Base-by-base conservation (phyloP, 1,140 invertebrate genomes). In the Heliconius himera region DNA sequence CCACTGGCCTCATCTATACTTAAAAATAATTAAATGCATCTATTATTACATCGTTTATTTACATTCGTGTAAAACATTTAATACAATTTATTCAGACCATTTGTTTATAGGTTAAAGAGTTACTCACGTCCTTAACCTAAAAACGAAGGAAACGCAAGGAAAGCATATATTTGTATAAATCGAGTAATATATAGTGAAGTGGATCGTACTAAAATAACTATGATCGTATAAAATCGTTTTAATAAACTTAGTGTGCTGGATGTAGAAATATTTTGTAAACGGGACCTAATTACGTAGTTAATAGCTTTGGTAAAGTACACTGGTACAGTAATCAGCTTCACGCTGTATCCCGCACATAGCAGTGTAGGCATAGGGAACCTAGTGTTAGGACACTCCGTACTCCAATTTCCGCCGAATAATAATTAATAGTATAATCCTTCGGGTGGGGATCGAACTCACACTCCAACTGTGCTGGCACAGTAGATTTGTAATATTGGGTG, bases 91-190 rank as follows among this genome's bases (percentile, higher is more conserved):
- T 66, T 26, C 4, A 0, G 13, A 66, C 60, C 22, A 26, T 66
- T 66, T 66, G 60, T 66, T 66, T 66, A 66, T 66, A 66, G 11
- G 22, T 66, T 66, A 16, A 66, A 66, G 26, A 26, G 60, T 29
- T 66, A 75, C 54, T 74, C 54, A 13, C 38, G 60, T 38, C 54
- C 51, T 75, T 60, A 38, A 29, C 54, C 54, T 54, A 66, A 75
- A 75, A 66, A 66, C 74, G 74, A 76, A 29, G 74, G 36, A 70
- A 76, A 76, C 74, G 38, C 36, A 29, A 76, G 56, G 49, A 76
- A 76, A 76, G 18, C 60, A 41, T 41, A 38, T 70, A 76, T 76
- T 76, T 70, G 38, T 76, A 70, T 22, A 60, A 8, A 70, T 76
- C 46, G 60, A 49, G 8, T 38, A 66, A 76, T 70, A 46, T 26